Evolutionary conservation across 2,888 invertebrate species (phyloP).

Genomic region (Brenthis hecate): DNA sequence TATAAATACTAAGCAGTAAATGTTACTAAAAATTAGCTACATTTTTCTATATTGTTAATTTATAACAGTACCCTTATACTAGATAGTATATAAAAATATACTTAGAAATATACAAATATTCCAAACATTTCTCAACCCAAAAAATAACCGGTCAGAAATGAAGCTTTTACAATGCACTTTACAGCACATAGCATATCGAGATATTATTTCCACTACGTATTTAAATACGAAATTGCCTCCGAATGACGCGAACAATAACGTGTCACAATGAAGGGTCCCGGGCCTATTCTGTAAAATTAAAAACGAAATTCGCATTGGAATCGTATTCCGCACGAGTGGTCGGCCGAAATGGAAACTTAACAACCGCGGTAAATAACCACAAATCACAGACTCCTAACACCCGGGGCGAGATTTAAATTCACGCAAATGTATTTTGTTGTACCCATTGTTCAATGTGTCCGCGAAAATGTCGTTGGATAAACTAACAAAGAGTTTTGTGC

Average conservation of each 20-base stretch:
- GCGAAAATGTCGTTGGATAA: background rate
- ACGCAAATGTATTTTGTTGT: slow-evolving; percentile 60
- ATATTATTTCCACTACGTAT: slow-evolving; percentile 40
- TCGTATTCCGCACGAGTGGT: slow-evolving; percentile 72
- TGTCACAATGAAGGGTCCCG: slow-evolving; percentile 42
- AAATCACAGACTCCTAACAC: slow-evolving; percentile 79
- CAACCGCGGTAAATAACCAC: slow-evolving; percentile 81
- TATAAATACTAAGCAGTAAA: too few species aligned
- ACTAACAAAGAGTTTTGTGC: too few species aligned
- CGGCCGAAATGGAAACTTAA: slow-evolving; percentile 76
- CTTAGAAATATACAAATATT: background rate
- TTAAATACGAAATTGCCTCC: slow-evolving; percentile 40
- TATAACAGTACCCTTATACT: too few species aligned
- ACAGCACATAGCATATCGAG: slow-evolving; percentile 17
- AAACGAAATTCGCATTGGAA: slow-evolving; percentile 73
- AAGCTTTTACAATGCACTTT: slow-evolving; percentile 1
- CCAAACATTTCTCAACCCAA: background rate
- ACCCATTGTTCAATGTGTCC: slow-evolving; percentile 47
- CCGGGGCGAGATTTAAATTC: slow-evolving; percentile 78
- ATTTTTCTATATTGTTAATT: too few species aligned
- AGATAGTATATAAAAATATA: too few species aligned
- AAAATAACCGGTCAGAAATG: background rate
- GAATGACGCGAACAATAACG: slow-evolving; percentile 37
- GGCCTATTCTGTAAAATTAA: slow-evolving; percentile 73
- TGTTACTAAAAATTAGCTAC: too few species aligned